phyloP scores from a whole-genome alignment of 1,140 invertebrate species.

The Sycophaga agraensis region DNA sequence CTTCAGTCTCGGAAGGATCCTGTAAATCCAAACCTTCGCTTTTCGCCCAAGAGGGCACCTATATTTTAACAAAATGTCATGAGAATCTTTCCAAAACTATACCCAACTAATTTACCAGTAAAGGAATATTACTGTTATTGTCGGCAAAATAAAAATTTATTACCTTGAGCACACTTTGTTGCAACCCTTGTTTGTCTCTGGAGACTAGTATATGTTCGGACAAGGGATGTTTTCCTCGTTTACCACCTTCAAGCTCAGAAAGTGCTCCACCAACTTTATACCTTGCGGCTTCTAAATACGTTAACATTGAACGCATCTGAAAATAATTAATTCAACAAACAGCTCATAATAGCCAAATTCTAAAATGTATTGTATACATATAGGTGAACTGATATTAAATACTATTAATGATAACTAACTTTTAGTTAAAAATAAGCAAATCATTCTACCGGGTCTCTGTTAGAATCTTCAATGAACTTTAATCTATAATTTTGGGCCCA shows the following conservation, averaged over 20 bases:
- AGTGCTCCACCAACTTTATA: constrained; percentile 83
- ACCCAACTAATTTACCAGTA: no score
- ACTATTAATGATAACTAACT: no score
- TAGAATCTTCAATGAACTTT: no score
- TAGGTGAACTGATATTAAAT: no score
- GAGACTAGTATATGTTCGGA: constrained; percentile 83
- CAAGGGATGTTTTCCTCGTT: constrained; percentile 76
- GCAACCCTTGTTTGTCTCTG: constrained; percentile 85
- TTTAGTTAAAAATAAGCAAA: no score
- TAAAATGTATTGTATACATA: no score
- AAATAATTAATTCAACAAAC: constrained; percentile 36
- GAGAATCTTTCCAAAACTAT: no score
- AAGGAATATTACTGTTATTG: no score
- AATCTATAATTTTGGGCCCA: no score
- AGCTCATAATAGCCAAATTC: no score
- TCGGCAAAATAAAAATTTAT: neutral
- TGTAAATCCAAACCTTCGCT: constrained; percentile 63
- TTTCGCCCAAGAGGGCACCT: constrained; percentile 80
- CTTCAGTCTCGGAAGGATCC: constrained; percentile 64
- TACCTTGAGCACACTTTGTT: constrained; percentile 83
- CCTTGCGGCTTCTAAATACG: constrained; percentile 86
- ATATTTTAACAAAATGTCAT: no score
- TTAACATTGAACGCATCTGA: constrained; percentile 88
- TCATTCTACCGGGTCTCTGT: no score
- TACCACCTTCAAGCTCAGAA: constrained; percentile 76